Evolutionary conservation across 2,888 invertebrate genomes (phyloP), one percentile per base, ranked within the genome.

Genomic region (Opisthograptis luteolata): DNA sequence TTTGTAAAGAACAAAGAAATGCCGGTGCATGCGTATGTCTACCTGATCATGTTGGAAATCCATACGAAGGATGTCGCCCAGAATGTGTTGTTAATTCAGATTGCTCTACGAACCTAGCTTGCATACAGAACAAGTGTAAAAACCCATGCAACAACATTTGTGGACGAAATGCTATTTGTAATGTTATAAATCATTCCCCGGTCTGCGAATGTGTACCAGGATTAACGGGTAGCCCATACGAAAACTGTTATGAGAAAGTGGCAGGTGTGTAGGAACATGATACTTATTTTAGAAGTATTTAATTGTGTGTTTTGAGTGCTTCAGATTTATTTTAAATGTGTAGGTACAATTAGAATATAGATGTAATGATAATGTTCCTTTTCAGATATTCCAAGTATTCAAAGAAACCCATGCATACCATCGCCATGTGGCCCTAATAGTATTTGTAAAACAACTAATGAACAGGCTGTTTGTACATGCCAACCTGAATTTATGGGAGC

Each of bases 361-460:
- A 41, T 6, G 10, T 19, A 7, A 8, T 6, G 5, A n/a, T 14
- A 9, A n/a, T 10, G 4, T 17, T 32, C 17, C 2, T 20, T 81
- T 79, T 60, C 66, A 86, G 91, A 84, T 62, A 56, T 71, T 31
- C 66, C 76, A 14, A 35, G 56, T 10, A 70, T 80, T 19, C 82
- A 82, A 59, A 84, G 76, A 55, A 70, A 94, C 68, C 96, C 96
- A 0, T 96, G 96, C 70, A 76, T 88, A 52, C 95, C 96, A 31
- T 94, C 95, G 8, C 92, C 94, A n/a, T 96, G 96, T 79, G 96
- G 95, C n/a, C 79, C 91, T 6, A 94, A 95, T 70, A 94, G 96
- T 15, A 92, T 94, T 63, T 96, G 96, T 70, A 93, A 93, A 60
- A 94, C 94, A 70, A 81, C 92, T 4, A 95, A 95, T 62, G 89